phyloP scores from a whole-genome alignment of 1,140 invertebrate genomes.

The Drosophila punjabiensis region DNA sequence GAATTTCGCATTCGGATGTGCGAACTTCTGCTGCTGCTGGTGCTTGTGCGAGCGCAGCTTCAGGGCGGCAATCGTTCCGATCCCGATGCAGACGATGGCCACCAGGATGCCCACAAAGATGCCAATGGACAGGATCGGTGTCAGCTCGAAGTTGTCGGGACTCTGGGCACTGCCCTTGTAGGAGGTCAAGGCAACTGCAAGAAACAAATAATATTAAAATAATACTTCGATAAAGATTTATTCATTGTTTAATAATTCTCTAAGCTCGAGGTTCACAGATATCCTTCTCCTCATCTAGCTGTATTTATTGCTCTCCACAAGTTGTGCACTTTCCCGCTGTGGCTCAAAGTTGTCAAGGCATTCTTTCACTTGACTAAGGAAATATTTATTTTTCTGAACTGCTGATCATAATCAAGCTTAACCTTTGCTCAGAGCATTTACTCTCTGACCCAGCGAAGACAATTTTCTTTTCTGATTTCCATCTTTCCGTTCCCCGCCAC shows the following conservation, averaged over 20 bases:
- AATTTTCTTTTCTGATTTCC: conserved; percentile 46
- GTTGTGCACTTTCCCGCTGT: not conserved
- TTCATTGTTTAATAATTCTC: not conserved
- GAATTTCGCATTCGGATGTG: conserved; percentile 84
- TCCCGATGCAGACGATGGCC: conserved; percentile 89
- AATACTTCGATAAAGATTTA: not conserved
- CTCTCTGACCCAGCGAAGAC: conserved; percentile 24
- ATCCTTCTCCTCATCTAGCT: too few relatives aligned
- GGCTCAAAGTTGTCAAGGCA: not conserved
- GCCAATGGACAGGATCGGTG: conserved; percentile 89
- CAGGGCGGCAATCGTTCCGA: conserved; percentile 90
- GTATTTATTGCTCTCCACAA: not conserved
- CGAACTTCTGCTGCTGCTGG: conserved; percentile 81
- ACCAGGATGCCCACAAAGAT: conserved; percentile 90
- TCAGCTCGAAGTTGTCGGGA: conserved; percentile 88
- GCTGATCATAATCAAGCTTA: conserved; percentile 37
- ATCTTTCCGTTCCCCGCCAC: conserved; percentile 21
- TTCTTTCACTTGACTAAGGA: not conserved
- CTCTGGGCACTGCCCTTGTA: conserved; percentile 87
- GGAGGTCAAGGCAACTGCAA: conserved; percentile 78
- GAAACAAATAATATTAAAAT: not conserved
- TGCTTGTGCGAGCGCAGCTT: conserved; percentile 88
- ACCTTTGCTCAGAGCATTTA: conserved; percentile 29
- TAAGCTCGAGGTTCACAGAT: not conserved
- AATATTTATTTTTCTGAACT: conserved; percentile 6